Conservation (phyloP, 2,797 vertebrate genomes). For the Lacerta viridis region DNA sequence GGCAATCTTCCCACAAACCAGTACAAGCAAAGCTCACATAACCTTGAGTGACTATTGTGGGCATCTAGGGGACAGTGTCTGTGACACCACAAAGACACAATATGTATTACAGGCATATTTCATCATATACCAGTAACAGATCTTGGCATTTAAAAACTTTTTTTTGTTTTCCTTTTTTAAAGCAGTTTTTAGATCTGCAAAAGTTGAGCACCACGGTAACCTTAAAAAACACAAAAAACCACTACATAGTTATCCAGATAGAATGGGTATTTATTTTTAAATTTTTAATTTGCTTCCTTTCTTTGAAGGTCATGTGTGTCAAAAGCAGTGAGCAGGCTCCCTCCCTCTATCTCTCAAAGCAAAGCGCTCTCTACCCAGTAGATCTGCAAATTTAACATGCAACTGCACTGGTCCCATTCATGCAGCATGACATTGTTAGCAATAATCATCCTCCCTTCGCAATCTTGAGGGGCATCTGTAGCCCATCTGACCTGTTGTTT, state of each 20-base stretch:
- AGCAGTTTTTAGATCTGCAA: not conserved
- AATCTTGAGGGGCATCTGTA: not conserved
- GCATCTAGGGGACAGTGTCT: not conserved
- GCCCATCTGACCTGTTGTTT: not conserved
- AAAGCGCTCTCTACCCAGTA: not conserved
- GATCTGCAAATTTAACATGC: not conserved
- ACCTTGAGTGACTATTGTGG: not conserved
- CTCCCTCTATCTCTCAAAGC: not conserved
- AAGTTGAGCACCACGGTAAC: not conserved
- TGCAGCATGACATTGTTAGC: not conserved
- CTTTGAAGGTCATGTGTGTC: not conserved
- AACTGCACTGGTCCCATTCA: not conserved
- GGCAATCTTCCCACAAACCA: not conserved
- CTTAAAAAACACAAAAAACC: not conserved
- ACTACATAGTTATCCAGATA: not conserved
- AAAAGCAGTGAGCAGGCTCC: not conserved
- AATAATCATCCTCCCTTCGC: not conserved
- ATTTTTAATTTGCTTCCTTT: not conserved
- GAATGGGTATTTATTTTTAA: not conserved
- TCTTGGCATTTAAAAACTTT: not conserved
- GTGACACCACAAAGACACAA: not conserved
- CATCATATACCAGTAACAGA: not conserved
- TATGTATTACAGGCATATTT: not conserved
- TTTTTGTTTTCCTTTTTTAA: not conserved
- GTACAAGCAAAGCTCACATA: not conserved